Conservation (phyloP, 1,140 invertebrate genomes). For the Camponotus vicinus region DNA sequence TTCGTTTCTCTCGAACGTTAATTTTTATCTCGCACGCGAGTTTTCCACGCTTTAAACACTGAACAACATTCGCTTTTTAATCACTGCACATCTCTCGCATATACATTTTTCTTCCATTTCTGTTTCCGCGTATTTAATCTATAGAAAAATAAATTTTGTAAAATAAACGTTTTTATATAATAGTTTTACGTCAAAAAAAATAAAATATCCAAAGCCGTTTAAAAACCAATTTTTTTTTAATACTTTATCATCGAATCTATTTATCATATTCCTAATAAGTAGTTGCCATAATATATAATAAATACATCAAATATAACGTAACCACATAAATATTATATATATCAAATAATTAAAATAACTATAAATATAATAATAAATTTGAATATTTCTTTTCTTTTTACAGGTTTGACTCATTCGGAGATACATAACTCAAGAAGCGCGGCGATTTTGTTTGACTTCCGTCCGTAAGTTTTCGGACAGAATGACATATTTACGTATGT, state of each 20-base stretch:
- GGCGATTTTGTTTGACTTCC: neutral
- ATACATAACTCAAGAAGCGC: neutral
- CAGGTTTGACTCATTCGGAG: neutral
- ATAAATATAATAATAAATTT: neutral
- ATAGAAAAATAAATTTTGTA: neutral
- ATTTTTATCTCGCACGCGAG: neutral
- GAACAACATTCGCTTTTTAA: neutral
- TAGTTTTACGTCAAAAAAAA: neutral
- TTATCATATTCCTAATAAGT: neutral
- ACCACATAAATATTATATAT: neutral
- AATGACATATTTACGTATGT: conserved; percentile 5
- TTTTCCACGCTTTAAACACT: neutral
- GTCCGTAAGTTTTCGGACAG: conserved; percentile 29
- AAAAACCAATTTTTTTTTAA: neutral
- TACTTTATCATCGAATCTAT: neutral
- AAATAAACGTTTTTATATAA: neutral
- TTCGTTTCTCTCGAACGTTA: conserved; percentile 1
- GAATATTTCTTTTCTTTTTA: neutral
- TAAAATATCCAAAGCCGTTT: neutral
- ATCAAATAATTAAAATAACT: neutral
- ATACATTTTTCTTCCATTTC: neutral
- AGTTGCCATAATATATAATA: neutral
- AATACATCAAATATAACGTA: neutral
- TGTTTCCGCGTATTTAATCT: neutral
- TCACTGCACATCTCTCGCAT: neutral